Conservation (phyloP, 2,113 vertebrate species). For the Sapayoa aenigma region DNA sequence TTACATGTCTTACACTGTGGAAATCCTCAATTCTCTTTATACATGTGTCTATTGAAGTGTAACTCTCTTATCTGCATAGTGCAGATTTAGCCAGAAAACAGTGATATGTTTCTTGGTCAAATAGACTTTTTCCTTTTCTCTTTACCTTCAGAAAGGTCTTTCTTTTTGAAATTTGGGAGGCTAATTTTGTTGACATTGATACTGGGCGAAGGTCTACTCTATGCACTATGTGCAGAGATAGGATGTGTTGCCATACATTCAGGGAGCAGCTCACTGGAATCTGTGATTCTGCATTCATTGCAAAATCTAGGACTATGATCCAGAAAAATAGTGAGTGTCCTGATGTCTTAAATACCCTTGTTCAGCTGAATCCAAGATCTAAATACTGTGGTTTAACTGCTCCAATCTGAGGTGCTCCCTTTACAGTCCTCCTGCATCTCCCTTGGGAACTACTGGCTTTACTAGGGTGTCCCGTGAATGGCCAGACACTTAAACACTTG, state of each 20-base stretch:
- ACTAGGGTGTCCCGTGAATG: not conserved
- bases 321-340: not conserved
- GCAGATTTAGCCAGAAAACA: not conserved
- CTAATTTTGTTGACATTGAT: not conserved
- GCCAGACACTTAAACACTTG: not conserved
- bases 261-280: not conserved
- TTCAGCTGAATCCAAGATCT: not conserved
- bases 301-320: not conserved
- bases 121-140: not conserved
- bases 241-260: rapidly evolving
- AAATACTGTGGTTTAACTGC: not conserved
- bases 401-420: not conserved
- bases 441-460: not conserved
- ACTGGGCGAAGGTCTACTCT: not conserved
- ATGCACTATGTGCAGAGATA: rapidly evolving
- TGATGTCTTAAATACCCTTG: not conserved
- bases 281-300: not conserved
- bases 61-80: slow-evolving; percentile 29
- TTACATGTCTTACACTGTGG: not conserved
- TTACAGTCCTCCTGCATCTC: not conserved
- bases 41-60: not conserved
- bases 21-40: not conserved
- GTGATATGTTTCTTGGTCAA: not conserved
- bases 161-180: not conserved
- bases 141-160: not conserved